Evolutionary conservation across 2,888 invertebrate genomes (phyloP).

Genomic region (Caprella mutica): DNA sequence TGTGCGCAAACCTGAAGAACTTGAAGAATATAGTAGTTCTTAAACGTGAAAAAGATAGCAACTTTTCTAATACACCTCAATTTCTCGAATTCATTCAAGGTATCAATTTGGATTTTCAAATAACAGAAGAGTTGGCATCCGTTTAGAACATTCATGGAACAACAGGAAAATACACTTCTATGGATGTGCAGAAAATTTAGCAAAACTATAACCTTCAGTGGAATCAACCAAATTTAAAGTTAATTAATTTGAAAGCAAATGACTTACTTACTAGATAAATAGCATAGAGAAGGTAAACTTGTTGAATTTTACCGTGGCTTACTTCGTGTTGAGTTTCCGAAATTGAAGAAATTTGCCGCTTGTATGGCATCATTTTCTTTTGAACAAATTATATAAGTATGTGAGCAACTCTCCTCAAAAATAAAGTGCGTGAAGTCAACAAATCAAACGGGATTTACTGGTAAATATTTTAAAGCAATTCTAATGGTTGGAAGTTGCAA

Average conservation of each 20-base stretch:
- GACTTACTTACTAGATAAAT: constrained; percentile 2
- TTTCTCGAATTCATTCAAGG: not conserved
- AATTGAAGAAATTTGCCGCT: constrained; percentile 3
- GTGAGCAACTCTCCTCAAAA: constrained; percentile 8
- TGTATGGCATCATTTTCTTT: constrained; percentile 3
- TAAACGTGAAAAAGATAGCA: too few species aligned
- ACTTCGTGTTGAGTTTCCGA: too few species aligned
- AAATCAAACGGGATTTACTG: constrained; percentile 10
- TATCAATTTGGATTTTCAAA: not conserved
- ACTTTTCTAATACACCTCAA: not conserved
- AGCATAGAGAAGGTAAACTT: constrained; percentile 9
- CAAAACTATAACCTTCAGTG: constrained; percentile 2
- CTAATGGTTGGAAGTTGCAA: constrained; percentile 6
- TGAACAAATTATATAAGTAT: not conserved
- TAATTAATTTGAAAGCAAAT: constrained; percentile 8
- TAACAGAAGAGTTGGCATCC: not conserved
- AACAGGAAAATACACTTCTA: not conserved
- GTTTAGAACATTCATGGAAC: not conserved
- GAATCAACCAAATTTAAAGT: constrained; percentile 6
- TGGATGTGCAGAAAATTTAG: constrained; percentile 1
- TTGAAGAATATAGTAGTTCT: too few species aligned
- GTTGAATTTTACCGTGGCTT: constrained; percentile 5
- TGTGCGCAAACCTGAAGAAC: too few species aligned
- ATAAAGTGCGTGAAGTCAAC: constrained; percentile 9
- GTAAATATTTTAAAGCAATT: constrained; percentile 12